Conservation (phyloP, 2,888 invertebrate genomes). For the Machimus rusticus region DNA sequence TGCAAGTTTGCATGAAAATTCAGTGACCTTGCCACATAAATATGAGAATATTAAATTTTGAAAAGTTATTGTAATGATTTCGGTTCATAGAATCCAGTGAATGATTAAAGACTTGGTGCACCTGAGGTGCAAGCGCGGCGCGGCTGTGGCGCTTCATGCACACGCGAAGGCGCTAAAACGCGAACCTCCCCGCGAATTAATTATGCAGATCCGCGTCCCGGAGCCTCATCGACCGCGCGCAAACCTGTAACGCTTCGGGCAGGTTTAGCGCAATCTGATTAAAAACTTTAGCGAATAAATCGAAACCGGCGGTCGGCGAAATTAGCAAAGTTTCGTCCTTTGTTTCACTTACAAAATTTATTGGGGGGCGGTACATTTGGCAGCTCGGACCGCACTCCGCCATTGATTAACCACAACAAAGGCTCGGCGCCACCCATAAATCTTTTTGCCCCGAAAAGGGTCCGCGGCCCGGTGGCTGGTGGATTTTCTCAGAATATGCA, state of each 20-base stretch:
- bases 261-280: background rate
- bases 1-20: background rate
- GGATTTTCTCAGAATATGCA: background rate
- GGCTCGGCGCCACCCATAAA: background rate
- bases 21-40: background rate
- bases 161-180: background rate
- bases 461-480: background rate
- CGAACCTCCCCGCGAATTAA: background rate
- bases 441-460: background rate
- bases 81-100: background rate
- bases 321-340: constrained; percentile 11
- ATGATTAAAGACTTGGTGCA: background rate
- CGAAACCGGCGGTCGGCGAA: background rate
- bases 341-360: constrained; percentile 9
- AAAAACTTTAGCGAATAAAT: constrained; percentile 15
- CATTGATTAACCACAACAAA: background rate
- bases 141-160: background rate
- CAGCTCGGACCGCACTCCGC: background rate
- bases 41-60: background rate
- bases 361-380: background rate
- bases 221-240: background rate
- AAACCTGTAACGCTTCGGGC: background rate
- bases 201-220: background rate
- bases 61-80: background rate
- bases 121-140: background rate